Evolutionary conservation across 2,888 invertebrate genomes (phyloP).

Genomic region (Syrista parreyssii): DNA sequence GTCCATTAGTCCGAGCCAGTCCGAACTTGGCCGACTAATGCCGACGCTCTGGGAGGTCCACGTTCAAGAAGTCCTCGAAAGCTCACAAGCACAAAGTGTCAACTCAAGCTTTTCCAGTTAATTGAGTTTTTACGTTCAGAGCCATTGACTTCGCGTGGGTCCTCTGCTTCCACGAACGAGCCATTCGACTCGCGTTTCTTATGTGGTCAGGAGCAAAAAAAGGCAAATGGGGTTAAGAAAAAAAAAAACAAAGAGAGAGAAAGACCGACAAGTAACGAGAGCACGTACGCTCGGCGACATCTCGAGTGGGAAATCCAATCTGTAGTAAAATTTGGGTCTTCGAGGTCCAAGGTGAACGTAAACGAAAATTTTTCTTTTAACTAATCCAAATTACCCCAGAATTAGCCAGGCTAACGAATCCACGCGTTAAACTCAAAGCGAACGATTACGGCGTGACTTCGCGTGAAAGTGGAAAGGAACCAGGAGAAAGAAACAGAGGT

Average conservation of each 20-base stretch:
- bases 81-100: conserved; percentile 16
- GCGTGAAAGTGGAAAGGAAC: neutral
- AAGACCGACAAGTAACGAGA: neutral
- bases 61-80: conserved; percentile 2
- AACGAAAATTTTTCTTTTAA: neutral
- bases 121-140: conserved; percentile 23
- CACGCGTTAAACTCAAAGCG: neutral
- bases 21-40: conserved; percentile 28
- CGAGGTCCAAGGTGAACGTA: neutral
- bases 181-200: neutral
- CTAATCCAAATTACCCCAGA: neutral
- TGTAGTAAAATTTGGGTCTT: neutral
- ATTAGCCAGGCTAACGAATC: neutral
- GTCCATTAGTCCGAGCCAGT: conserved; percentile 35
- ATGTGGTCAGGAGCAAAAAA: neutral
- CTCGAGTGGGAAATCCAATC: neutral
- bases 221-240: neutral
- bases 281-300: neutral
- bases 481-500: conserved; percentile 27
- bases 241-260: neutral
- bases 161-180: conserved; percentile 13
- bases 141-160: conserved; percentile 20
- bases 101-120: conserved; percentile 16
- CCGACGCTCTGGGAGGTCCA: conserved; percentile 25
- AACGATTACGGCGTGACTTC: neutral